These are phyloP conservation scores for Urocitellus parryii DNA, from an alignment of 2,113 vertebrate genomes.

Conservation along the genomic window DNA sequence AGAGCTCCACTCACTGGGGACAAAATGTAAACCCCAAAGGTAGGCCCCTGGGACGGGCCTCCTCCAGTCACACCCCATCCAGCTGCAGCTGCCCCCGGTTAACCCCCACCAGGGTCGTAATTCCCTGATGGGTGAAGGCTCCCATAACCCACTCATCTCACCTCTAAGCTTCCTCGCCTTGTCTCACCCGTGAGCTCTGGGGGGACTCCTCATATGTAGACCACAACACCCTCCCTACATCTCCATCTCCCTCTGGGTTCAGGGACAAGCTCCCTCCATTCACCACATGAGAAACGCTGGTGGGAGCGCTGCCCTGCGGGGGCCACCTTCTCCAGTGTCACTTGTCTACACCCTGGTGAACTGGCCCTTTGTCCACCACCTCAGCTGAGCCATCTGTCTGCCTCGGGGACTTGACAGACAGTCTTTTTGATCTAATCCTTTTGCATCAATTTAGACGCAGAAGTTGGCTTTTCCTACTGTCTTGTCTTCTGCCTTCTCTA, in stretches of 20 bases:
- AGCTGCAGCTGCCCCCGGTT: too few relatives aligned
- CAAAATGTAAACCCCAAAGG: too few relatives aligned
- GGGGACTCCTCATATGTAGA: too few relatives aligned
- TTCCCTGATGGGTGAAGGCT: too few relatives aligned
- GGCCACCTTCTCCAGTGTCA: accelerated
- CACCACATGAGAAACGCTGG: accelerated
- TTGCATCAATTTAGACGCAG: background rate
- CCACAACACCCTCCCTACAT: too few relatives aligned
- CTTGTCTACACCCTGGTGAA: background rate
- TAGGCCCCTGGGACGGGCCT: too few relatives aligned
- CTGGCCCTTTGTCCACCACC: accelerated
- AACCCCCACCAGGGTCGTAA: too few relatives aligned
- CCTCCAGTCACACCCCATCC: too few relatives aligned
- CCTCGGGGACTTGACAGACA: accelerated
- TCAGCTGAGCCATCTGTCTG: accelerated
- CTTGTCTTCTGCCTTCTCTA: accelerated
- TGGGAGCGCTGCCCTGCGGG: background rate
- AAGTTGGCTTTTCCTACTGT: accelerated
- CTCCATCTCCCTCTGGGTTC: background rate
- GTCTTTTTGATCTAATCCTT: background rate
- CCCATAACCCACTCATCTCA: too few relatives aligned
- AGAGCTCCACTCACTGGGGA: too few relatives aligned
- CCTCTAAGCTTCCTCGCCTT: too few relatives aligned
- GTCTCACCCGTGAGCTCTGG: too few relatives aligned
- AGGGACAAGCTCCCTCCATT: background rate